These are phyloP conservation scores for Drosophila rhopaloa DNA, from an alignment of 1,140 invertebrate genomes.

Conservation along the genomic window DNA sequence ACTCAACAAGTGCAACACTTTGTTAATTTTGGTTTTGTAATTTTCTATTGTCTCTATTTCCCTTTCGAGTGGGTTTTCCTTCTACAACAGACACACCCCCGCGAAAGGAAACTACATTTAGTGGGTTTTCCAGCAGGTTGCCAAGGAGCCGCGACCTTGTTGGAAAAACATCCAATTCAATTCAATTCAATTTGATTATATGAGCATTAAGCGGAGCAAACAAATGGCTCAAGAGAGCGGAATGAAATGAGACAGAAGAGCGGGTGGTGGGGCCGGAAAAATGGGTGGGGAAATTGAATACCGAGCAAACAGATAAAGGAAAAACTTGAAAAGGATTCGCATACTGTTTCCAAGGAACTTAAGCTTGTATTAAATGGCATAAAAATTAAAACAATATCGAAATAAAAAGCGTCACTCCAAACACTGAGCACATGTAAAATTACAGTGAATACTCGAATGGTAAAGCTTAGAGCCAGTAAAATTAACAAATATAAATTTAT, in stretches of 20 bases:
- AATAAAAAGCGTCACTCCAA: not conserved
- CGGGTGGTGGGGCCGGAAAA: not conserved
- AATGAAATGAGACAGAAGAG: slow-evolving; percentile 33
- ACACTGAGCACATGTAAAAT: slow-evolving; percentile 8
- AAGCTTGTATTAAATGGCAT: slow-evolving; percentile 18
- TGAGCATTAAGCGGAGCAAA: slow-evolving; percentile 35
- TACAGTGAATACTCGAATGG: not conserved
- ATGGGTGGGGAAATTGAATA: slow-evolving; percentile 42
- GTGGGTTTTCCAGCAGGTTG: slow-evolving; percentile 33
- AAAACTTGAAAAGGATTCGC: slow-evolving; percentile 31
- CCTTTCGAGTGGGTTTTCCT: slow-evolving; percentile 7
- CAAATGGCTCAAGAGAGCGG: slow-evolving; percentile 48
- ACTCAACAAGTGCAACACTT: slow-evolving; percentile 26
- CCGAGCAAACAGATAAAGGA: slow-evolving; percentile 32
- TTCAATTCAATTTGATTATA: slow-evolving; percentile 48
- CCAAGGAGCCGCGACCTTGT: slow-evolving; percentile 27
- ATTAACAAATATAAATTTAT: too few species aligned
- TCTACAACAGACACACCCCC: slow-evolving; percentile 15
- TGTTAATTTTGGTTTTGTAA: slow-evolving; percentile 7
- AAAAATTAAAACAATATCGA: slow-evolving; percentile 16
- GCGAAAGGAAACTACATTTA: slow-evolving; percentile 22
- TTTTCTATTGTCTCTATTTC: slow-evolving; percentile 19
- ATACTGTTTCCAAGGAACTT: not conserved
- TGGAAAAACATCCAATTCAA: slow-evolving; percentile 46
- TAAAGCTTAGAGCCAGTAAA: not conserved